Conservation (phyloP, 64 coral and sea anemone species). For the Dendrophyllia cribrosa region DNA sequence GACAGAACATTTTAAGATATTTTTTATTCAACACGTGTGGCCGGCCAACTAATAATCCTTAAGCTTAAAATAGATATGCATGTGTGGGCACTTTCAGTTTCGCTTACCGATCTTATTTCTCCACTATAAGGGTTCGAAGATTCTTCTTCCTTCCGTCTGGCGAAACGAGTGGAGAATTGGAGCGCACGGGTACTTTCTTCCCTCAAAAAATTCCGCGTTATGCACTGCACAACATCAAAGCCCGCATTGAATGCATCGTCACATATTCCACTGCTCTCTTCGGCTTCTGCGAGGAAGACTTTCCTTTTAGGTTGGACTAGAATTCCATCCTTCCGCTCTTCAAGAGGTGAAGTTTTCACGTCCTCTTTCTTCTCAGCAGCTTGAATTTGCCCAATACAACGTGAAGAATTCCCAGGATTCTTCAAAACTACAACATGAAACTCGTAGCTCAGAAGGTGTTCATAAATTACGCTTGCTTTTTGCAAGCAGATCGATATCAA, state of each 20-base stretch:
- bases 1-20: no score
- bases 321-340: neutral
- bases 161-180: neutral
- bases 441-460: neutral
- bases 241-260: slow-evolving; percentile 17
- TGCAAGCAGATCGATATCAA: no score
- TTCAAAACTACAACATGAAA: neutral
- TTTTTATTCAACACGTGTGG: no score
- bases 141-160: slow-evolving; percentile 50
- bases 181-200: slow-evolving; percentile 29
- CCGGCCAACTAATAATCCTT: no score
- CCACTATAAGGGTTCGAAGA: slow-evolving; percentile 19
- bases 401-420: slow-evolving; percentile 50
- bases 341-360: neutral
- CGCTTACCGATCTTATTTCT: slow-evolving; percentile 73
- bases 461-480: no score
- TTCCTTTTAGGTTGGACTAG: neutral
- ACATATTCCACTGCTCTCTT: neutral
- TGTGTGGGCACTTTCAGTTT: neutral
- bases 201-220: slow-evolving; percentile 22
- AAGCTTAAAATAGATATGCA: no score
- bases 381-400: slow-evolving; percentile 81
- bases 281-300: neutral
- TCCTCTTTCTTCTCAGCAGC: slow-evolving; percentile 78
- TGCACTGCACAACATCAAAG: slow-evolving; percentile 40